Evolutionary conservation across 2,888 invertebrate species (phyloP), one percentile per base, ranked within the genome.

Genomic region (Xestia c-nigrum): DNA sequence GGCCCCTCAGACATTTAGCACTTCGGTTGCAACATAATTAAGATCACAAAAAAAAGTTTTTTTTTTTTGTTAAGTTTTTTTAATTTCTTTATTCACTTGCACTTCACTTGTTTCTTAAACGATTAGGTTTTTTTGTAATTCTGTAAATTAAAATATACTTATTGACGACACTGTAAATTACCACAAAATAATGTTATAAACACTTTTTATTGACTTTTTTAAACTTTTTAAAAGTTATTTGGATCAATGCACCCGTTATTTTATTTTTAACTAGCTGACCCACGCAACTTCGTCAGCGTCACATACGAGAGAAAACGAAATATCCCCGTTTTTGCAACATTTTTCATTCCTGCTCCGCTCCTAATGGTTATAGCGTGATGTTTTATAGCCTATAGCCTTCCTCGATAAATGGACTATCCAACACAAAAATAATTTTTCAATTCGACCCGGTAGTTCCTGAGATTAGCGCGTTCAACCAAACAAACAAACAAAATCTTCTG

Each of bases 1-100:
- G 95, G 95, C 7, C 92, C 95, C 78, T 95, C 96, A 87, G 96
- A 95, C 96, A 96, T 96, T 91, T 91, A 94, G 71, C 61, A 81
- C 75, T 38, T 72, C 2, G 0, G 84, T 76, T 85, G 83, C 88
- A 76, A 90, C 91, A 89, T 89, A 80, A 73, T 87, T 78, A 65
- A 12, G 50, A 21, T 5, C 59, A 86, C 55, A 14, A 69, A 50
- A 52, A 38, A 24, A 16, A 43, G 10, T 9, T 43, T 43, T 1
- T 43, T 43, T 9, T 43, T 43, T 1, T 43, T 43, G 40, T 43
- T 43, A 9, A 43, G 31, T 43, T 43, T 2, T 43, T 43, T 9
- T 43, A 10, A 9, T 43, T 43, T 43, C 10, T 43, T 43, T n/a
- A n/a, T 10, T 43, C 10, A 10, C 43, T 43, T 38, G 1, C 70